Percentiles rank a stretch among this genome's conserved stretches.
phyloP scores from a whole-genome alignment of 2,797 vertebrate species.

The Tenualosa ilisha region DNA sequence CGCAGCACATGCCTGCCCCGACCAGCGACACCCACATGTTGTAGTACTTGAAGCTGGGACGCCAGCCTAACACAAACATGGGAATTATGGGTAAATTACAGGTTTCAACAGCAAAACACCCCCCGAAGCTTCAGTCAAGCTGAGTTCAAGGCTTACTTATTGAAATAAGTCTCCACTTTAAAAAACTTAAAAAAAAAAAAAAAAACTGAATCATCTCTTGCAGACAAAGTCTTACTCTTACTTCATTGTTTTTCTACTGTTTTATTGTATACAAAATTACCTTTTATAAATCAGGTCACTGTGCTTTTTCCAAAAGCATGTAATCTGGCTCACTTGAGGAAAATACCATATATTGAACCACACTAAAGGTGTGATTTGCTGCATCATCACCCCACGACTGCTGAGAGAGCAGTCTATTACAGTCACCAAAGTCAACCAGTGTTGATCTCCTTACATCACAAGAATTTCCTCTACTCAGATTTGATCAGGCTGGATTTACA shows the following conservation, averaged over 20 bases:
- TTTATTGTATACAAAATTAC: background rate
- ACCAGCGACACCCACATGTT: constrained; percentile 98
- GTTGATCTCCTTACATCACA: background rate
- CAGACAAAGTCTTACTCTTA: background rate
- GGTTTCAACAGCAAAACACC: background rate
- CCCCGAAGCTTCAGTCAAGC: background rate
- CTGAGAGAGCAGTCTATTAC: background rate
- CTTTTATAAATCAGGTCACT: background rate
- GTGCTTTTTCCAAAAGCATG: background rate
- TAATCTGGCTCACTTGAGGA: background rate
- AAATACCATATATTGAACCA: background rate
- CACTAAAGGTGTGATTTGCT: background rate
- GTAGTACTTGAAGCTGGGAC: constrained; percentile 98
- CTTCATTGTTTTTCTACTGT: no score
- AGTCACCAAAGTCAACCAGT: background rate
- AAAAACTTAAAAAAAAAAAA: background rate
- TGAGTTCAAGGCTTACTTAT: background rate
- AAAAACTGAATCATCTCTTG: no score
- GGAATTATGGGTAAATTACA: background rate
- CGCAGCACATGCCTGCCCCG: constrained; percentile 92
- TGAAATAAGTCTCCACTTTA: background rate
- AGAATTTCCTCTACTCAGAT: background rate
- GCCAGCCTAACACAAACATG: constrained; percentile 84
- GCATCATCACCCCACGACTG: no score
- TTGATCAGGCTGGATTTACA: background rate